phyloP scores from a whole-genome alignment of 1,140 invertebrate species.

The Frieseomelitta varia region DNA sequence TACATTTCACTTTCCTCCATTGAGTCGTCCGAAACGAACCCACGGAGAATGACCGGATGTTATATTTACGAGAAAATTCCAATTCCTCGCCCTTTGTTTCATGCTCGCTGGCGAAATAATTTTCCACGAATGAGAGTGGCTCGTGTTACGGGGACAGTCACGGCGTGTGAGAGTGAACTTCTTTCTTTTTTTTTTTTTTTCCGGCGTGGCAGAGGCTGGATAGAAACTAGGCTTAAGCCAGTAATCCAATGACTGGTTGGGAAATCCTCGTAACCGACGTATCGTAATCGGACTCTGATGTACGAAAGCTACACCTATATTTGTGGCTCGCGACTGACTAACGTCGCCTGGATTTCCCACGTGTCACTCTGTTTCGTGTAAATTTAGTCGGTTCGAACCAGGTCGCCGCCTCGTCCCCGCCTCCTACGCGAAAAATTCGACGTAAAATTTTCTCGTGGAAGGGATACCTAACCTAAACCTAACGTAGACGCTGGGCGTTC shows the following conservation, averaged over 20 bases:
- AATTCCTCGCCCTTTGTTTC: background rate
- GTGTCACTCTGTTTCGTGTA: slow-evolving; percentile 38
- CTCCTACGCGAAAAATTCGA: background rate
- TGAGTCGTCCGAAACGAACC: too few species aligned
- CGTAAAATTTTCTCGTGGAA: background rate
- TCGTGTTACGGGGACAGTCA: background rate
- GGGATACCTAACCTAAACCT: too few species aligned
- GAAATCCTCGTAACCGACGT: slow-evolving; percentile 45
- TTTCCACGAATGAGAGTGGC: background rate
- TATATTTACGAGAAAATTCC: too few species aligned
- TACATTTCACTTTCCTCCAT: too few species aligned
- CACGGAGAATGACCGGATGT: too few species aligned
- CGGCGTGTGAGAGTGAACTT: background rate
- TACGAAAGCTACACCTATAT: slow-evolving; percentile 48
- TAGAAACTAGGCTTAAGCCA: slow-evolving; percentile 13
- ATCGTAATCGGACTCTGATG: slow-evolving; percentile 52
- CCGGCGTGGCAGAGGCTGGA: background rate
- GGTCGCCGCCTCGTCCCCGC: background rate
- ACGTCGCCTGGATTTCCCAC: slow-evolving; percentile 40
- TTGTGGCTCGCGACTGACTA: slow-evolving; percentile 46
- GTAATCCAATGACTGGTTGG: slow-evolving; percentile 50
- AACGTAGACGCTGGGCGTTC: background rate
- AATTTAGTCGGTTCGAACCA: slow-evolving; percentile 36
- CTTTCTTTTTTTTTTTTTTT: background rate
- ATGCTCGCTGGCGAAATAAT: background rate